Conservation (phyloP, 2,797 vertebrate genomes). For the Liparis tanakae region DNA sequence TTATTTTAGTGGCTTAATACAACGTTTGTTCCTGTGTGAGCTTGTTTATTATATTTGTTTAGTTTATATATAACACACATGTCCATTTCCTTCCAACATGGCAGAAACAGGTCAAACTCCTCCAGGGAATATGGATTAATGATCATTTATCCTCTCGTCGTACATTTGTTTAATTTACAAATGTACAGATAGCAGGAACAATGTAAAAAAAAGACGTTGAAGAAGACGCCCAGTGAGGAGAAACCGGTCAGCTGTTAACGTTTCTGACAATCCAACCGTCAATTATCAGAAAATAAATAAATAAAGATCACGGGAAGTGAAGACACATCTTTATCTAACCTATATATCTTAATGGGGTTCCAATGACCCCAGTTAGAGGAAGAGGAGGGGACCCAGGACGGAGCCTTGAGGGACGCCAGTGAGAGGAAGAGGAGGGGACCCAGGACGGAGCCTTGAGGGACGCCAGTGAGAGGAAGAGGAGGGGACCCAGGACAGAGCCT, state of each 20-base stretch:
- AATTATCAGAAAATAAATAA: constrained; percentile 4
- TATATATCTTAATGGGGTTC: too few relatives aligned
- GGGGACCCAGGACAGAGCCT: too few relatives aligned
- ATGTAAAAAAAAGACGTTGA: too few relatives aligned
- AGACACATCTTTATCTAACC: not conserved
- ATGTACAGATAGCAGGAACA: too few relatives aligned
- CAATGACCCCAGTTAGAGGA: too few relatives aligned
- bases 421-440: too few relatives aligned
- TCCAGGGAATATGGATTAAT: not conserved
- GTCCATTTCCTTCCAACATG: not conserved
- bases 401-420: too few relatives aligned
- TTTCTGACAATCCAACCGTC: constrained; percentile 3
- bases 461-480: too few relatives aligned
- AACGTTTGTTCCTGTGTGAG: constrained; percentile 12
- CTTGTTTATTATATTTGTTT: not conserved
- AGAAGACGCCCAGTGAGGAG: constrained; percentile 15
- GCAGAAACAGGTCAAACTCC: not conserved
- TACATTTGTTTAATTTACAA: too few relatives aligned
- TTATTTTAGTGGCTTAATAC: constrained; percentile 1
- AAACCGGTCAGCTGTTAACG: not conserved
- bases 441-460: too few relatives aligned
- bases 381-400: too few relatives aligned
- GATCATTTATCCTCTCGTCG: not conserved
- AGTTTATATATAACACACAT: constrained; percentile 10
- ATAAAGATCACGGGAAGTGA: not conserved